Evolutionary conservation across 2,888 invertebrate genomes (phyloP).

Genomic region (Drosophila yooni): DNA sequence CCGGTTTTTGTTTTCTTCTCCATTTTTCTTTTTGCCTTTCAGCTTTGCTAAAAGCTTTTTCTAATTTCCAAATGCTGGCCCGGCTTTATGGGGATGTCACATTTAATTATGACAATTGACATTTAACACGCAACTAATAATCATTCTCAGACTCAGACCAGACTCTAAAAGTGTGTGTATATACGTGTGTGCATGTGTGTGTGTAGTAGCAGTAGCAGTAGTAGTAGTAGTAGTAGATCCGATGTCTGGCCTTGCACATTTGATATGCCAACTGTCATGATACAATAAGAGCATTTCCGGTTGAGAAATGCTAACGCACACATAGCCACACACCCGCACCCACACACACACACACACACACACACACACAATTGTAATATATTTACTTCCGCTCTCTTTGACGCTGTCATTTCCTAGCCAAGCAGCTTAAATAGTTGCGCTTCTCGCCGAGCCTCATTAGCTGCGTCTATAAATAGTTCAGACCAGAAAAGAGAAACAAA

Average conservation of each 20-base stretch:
- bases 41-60: constrained; percentile 69
- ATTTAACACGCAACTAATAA: constrained; percentile 72
- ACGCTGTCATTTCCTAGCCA: constrained; percentile 42
- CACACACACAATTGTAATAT: constrained; percentile 26
- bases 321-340: constrained; percentile 3
- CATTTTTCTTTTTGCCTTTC: constrained; percentile 16
- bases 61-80: constrained; percentile 61
- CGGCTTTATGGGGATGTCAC: constrained; percentile 52
- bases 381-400: constrained; percentile 49
- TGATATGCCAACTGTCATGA: constrained; percentile 27
- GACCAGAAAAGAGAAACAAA: neutral
- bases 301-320: constrained; percentile 17
- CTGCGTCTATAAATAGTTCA: constrained; percentile 48
- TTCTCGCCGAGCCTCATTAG: constrained; percentile 45
- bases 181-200: neutral
- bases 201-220: neutral
- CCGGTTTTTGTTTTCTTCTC: constrained; percentile 10
- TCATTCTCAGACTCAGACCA: constrained; percentile 25
- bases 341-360: constrained; percentile 6
- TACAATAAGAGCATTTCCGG: constrained; percentile 54
- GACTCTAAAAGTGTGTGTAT: neutral
- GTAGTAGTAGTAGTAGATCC: neutral
- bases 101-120: constrained; percentile 73
- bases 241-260: constrained; percentile 42
- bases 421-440: constrained; percentile 42